phyloP scores from a whole-genome alignment of 53 echinoderm and acorn worm species.

The Holothuria scabra region DNA sequence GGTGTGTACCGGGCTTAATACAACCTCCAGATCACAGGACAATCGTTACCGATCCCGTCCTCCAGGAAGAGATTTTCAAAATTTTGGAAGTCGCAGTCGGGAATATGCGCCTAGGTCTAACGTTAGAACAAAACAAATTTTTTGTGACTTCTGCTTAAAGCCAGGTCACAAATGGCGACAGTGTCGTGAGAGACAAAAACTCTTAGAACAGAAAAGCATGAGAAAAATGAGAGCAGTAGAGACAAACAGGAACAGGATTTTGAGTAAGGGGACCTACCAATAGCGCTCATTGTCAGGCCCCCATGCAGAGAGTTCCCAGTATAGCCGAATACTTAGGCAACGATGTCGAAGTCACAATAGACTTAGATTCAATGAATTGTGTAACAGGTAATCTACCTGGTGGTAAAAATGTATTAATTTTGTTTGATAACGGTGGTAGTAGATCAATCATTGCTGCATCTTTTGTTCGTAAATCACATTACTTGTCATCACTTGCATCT shows the following conservation, averaged over 20 bases:
- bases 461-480: slow-evolving; percentile 27
- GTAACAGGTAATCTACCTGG: neutral
- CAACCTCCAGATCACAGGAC: neutral
- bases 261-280: neutral
- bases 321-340: slow-evolving; percentile 1
- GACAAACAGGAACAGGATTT: neutral
- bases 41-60: neutral
- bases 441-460: neutral
- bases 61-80: neutral
- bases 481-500: neutral
- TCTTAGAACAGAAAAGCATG: neutral
- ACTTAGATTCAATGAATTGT: neutral
- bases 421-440: neutral
- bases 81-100: neutral
- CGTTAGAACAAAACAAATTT: neutral
- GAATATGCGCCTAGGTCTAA: neutral
- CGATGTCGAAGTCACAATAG: neutral
- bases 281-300: slow-evolving; percentile 19
- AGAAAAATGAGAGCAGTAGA: too few species aligned
- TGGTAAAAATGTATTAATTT: neutral
- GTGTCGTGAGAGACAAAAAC: neutral
- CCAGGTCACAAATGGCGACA: slow-evolving; percentile 15
- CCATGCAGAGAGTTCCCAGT: neutral
- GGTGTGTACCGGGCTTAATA: too few species aligned
- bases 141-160: neutral